phyloP scores from a whole-genome alignment of 2,888 invertebrate species.

The Pyralis farinalis region DNA sequence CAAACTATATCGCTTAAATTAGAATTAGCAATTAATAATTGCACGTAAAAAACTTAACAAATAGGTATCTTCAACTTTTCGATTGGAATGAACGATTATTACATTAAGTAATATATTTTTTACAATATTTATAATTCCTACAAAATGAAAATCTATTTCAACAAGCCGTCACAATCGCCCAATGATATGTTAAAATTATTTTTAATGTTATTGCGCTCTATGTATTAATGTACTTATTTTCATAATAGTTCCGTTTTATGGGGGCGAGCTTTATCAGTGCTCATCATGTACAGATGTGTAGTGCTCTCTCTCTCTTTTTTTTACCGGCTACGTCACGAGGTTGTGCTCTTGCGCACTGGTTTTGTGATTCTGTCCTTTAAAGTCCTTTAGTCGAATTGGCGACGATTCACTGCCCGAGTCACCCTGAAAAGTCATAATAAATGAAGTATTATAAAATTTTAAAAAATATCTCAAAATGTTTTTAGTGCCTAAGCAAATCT shows the following conservation, averaged over 20 bases:
- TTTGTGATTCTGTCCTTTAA: constrained; percentile 71
- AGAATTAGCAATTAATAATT: constrained; percentile 81
- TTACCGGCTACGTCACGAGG: constrained; percentile 53
- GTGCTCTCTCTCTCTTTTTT: constrained; percentile 13
- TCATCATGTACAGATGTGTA: background rate
- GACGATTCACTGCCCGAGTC: constrained; percentile 85
- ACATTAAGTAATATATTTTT: constrained; percentile 69
- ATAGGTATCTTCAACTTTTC: constrained; percentile 78
- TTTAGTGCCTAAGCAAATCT: too few relatives aligned
- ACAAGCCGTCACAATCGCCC: constrained; percentile 82
- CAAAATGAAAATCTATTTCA: constrained; percentile 72
- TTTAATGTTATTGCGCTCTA: constrained; percentile 72
- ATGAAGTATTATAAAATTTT: too few relatives aligned
- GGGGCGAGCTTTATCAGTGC: constrained; percentile 3
- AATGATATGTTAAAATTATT: constrained; percentile 81
- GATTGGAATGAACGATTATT: constrained; percentile 80
- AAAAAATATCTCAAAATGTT: too few relatives aligned
- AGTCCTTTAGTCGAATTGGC: constrained; percentile 78
- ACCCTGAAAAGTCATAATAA: too few relatives aligned
- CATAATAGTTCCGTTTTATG: constrained; percentile 25
- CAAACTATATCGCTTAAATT: constrained; percentile 80
- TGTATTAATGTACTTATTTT: constrained; percentile 31
- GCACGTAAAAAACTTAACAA: constrained; percentile 82
- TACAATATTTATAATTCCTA: constrained; percentile 74
- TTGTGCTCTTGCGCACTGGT: constrained; percentile 53